These are phyloP conservation scores for Orthonevra nobilis DNA, from an alignment of 2,888 invertebrate species.

Conservation along the genomic window DNA sequence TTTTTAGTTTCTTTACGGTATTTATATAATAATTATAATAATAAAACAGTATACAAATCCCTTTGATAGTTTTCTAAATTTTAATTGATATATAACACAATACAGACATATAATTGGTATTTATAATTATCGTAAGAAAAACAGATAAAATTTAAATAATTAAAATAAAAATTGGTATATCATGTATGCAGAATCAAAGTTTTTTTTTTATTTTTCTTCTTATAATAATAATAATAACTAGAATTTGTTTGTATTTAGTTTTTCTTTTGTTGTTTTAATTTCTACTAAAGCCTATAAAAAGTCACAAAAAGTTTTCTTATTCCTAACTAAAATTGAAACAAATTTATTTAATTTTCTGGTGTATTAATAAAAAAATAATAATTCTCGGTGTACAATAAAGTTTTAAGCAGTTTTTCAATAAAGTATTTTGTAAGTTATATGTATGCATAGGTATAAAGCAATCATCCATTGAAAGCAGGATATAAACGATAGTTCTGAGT, in stretches of 20 bases:
- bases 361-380: constrained; percentile 52
- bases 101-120: constrained; percentile 46
- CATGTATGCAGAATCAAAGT: constrained; percentile 9
- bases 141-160: no score
- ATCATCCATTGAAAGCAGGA: constrained; percentile 40
- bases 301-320: constrained; percentile 46
- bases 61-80: constrained; percentile 60
- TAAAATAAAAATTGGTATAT: constrained; percentile 13
- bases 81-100: constrained; percentile 47
- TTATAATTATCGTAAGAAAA: constrained; percentile 18
- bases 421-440: constrained; percentile 26
- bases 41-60: constrained; percentile 69
- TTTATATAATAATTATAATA: constrained; percentile 34
- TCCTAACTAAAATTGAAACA: constrained; percentile 40
- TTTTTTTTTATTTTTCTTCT: no score
- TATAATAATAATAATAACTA: no score
- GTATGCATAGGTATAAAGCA: no score
- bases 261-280: constrained; percentile 23
- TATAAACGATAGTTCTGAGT: constrained; percentile 26
- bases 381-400: constrained; percentile 55
- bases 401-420: constrained; percentile 43
- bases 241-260: background rate
- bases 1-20: constrained; percentile 63
- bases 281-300: constrained; percentile 58
- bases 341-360: constrained; percentile 17